Base-by-base conservation (phyloP, 2,797 vertebrate genomes). In the Benthosema pterotum region DNA sequence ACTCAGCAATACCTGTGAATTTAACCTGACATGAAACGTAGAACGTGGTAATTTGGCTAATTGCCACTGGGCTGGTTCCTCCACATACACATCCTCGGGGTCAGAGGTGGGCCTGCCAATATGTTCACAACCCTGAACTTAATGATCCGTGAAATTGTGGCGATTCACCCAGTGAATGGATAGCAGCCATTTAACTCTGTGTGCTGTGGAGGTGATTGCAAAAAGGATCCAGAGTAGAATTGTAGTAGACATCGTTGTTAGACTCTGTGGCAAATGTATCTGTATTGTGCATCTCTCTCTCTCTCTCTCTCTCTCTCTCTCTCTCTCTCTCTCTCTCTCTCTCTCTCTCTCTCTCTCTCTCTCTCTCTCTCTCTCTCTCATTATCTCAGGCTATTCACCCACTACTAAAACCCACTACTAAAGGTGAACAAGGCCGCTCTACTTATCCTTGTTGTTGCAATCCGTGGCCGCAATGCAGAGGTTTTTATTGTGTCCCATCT, bases 71-170 rank as follows among this genome's bases (percentile, higher is more conserved):
- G 51, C 48, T 62, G 51, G 73, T 49, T 78, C 73, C 65, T n/a
- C 57, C 62, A 55, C 2, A 50, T 49, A n/a, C 32, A 46, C 2
- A 55, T 55, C 42, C 1, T 1, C 3, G 0, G 52, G 45, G 51
- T 68, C 60, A 57, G 15, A 57, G 74, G 63, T 74, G 52, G 14
- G 11, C 25, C 45, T 49, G 55, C 5, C 65, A 25, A 25, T 25
- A 28, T 11, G 0, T 60, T 51, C 52, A 52, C 28, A 66, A 60
- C 62, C 74, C 54, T 25, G 60, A 13, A 12, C 53, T 69, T 70
- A 51, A 19, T 67, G 43, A 67, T 13, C n/a, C 64, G 62, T 69
- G 18, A 81, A 79, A 79, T 38, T 60, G 70, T 70, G 11, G 75
- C 65, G 28, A 42, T 58, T 42, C 47, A 25, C 2, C 57, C 19